Evolutionary conservation across 2,797 vertebrate species (phyloP).

Genomic region (Bovichtus diacanthus): DNA sequence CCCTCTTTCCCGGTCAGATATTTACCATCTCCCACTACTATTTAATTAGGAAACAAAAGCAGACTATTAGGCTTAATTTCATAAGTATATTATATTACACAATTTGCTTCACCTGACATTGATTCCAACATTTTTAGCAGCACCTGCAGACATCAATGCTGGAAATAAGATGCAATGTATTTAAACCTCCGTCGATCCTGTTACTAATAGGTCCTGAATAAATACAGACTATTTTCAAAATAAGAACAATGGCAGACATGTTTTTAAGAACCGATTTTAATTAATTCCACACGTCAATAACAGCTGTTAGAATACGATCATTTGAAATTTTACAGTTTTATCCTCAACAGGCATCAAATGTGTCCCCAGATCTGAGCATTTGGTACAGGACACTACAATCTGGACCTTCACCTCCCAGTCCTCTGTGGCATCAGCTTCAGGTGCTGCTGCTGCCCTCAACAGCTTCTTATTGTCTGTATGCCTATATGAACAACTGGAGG

Average conservation of each 20-base stretch:
- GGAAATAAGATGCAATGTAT: not conserved
- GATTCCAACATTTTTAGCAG: not conserved
- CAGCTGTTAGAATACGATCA: slow-evolving; percentile 86
- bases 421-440: slow-evolving; percentile 64
- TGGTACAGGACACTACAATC: slow-evolving; percentile 76
- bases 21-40: not conserved
- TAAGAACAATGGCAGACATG: slow-evolving; percentile 63
- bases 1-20: too few relatives aligned
- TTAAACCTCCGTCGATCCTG: not conserved
- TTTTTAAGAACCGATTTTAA: slow-evolving; percentile 87
- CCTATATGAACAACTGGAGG: slow-evolving; percentile 83
- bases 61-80: not conserved
- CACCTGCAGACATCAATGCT: not conserved
- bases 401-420: slow-evolving; percentile 62
- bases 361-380: slow-evolving; percentile 75
- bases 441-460: slow-evolving; percentile 59
- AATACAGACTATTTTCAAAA: slow-evolving; percentile 35
- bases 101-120: not conserved
- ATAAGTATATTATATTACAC: too few relatives aligned
- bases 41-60: not conserved
- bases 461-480: slow-evolving; percentile 66
- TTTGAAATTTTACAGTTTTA: slow-evolving; percentile 84
- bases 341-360: slow-evolving; percentile 81
- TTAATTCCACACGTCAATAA: slow-evolving; percentile 89
- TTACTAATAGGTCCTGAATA: not conserved